phyloP scores from a whole-genome alignment of 1,140 invertebrate genomes.

The Anastrepha ludens region DNA sequence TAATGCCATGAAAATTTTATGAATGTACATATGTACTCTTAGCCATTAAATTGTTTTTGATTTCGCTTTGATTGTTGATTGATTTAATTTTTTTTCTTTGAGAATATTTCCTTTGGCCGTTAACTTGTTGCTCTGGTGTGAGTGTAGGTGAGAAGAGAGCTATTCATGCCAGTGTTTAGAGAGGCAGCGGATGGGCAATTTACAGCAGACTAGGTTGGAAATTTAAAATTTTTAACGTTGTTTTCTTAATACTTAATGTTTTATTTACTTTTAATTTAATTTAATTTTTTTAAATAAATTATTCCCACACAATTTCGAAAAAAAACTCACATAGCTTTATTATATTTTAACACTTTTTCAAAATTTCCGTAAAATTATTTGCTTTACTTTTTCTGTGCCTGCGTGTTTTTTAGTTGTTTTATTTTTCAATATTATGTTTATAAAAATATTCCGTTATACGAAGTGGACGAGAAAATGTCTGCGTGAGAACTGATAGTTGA shows the following conservation, averaged over 20 bases:
- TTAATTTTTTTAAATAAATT: too few species aligned
- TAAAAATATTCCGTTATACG: not conserved
- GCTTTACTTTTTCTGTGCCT: not conserved
- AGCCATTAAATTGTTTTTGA: not conserved
- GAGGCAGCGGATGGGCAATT: not conserved
- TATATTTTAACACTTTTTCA: too few species aligned
- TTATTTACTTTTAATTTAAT: too few species aligned
- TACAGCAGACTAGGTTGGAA: not conserved
- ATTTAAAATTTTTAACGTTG: not conserved
- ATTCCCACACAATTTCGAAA: too few species aligned
- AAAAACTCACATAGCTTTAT: too few species aligned
- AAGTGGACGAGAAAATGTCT: slow-evolving; percentile 20
- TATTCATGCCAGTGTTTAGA: too few species aligned
- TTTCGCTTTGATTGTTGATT: not conserved
- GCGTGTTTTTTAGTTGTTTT: not conserved
- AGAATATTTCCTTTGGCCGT: not conserved
- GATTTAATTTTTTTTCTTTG: not conserved
- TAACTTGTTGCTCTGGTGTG: not conserved
- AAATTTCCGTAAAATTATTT: not conserved
- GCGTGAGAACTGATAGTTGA: slow-evolving; percentile 23
- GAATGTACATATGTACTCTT: not conserved
- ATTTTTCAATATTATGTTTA: not conserved
- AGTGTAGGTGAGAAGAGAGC: not conserved
- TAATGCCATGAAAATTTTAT: slow-evolving; percentile 9
- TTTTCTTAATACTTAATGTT: not conserved